Percentiles rank a stretch among this genome's conserved stretches.
These are phyloP conservation scores for Eretmocerus hayati DNA, from an alignment of 2,888 invertebrate genomes.

Conservation along the genomic window DNA sequence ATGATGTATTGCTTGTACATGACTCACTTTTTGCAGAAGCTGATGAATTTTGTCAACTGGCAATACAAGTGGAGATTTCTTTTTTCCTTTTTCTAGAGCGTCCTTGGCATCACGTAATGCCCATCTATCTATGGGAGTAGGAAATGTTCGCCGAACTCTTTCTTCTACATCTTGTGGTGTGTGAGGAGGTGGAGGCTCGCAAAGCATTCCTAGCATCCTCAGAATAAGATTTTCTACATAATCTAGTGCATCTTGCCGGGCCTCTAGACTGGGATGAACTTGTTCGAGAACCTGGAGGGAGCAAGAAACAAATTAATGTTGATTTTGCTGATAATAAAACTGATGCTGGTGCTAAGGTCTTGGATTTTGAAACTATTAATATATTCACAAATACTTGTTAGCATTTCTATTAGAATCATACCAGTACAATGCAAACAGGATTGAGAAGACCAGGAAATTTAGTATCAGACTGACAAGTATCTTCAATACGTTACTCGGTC, in stretches of 20 bases:
- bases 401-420: no score
- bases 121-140: conserved; percentile 93
- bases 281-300: conserved; percentile 80
- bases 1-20: no score
- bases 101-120: conserved; percentile 84
- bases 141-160: conserved; percentile 83
- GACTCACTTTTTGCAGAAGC: conserved; percentile 68
- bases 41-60: conserved; percentile 88
- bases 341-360: no score
- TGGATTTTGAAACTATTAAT: no score
- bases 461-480: no score
- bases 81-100: conserved; percentile 72
- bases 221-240: conserved; percentile 90
- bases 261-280: conserved; percentile 79
- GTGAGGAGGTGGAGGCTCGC: conserved; percentile 76
- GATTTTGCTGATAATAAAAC: no score
- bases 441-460: no score
- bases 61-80: conserved; percentile 63
- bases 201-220: conserved; percentile 79
- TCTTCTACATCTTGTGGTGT: conserved; percentile 85
- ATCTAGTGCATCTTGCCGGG: conserved; percentile 82
- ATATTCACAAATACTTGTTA: no score
- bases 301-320: no score
- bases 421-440: no score
- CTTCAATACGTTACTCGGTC: no score